These are phyloP conservation scores for Andrena chrysosceles DNA, from an alignment of 2,888 invertebrate species.

Conservation along the genomic window DNA sequence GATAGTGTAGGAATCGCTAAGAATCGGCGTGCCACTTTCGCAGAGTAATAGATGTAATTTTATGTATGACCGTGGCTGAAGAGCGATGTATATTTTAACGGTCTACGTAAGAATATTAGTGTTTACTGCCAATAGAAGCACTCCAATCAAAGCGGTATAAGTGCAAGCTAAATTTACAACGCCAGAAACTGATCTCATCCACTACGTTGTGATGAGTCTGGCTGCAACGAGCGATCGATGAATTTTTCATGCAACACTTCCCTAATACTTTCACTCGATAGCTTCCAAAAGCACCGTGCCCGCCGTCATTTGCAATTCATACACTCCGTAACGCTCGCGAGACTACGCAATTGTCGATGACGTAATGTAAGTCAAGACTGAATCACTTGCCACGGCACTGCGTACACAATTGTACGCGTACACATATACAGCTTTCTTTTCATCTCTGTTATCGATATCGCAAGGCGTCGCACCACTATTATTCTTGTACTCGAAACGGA, in stretches of 20 bases:
- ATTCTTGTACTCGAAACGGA: slow-evolving; percentile 15
- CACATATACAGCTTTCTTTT: neutral
- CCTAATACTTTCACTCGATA: neutral
- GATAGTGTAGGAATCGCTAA: neutral
- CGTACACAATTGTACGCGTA: neutral
- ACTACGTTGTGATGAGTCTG: neutral
- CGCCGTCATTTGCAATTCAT: slow-evolving; percentile 15
- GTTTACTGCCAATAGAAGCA: slow-evolving; percentile 36
- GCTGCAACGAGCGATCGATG: neutral
- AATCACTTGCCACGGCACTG: slow-evolving; percentile 23
- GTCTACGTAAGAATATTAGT: slow-evolving; percentile 20
- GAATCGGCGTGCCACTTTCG: neutral
- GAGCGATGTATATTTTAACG: slow-evolving; percentile 27
- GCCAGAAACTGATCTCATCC: slow-evolving; percentile 34
- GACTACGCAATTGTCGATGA: slow-evolving; percentile 47
- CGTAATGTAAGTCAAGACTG: slow-evolving; percentile 43
- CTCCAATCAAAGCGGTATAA: slow-evolving; percentile 11
- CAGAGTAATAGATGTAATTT: slow-evolving; percentile 15
- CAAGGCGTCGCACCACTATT: slow-evolving; percentile 7
- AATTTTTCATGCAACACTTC: slow-evolving; percentile 5
- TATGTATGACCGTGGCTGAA: neutral
- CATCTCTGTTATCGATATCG: slow-evolving; percentile 13
- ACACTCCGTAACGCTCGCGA: neutral
- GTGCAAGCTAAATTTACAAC: slow-evolving; percentile 35
- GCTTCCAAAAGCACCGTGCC: neutral